phyloP scores from a whole-genome alignment of 2,797 vertebrate species.

The Okamejei kenojei region DNA sequence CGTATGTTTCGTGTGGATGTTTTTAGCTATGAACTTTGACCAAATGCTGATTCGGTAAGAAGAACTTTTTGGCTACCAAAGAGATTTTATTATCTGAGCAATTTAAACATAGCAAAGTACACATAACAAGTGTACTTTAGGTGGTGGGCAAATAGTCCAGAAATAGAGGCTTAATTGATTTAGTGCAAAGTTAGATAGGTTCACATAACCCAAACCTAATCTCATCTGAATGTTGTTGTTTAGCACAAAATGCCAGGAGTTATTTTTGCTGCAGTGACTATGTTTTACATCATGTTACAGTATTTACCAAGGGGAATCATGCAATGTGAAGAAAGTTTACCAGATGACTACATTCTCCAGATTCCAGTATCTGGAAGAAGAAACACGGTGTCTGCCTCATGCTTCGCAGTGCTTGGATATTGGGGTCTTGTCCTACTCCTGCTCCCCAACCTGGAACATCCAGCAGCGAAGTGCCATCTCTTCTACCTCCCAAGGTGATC shows the following conservation, averaged over 20 bases:
- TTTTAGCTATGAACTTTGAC: background rate
- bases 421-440: no score
- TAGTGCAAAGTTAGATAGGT: background rate
- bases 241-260: background rate
- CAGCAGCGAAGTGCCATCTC: no score
- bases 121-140: background rate
- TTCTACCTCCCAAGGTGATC: no score
- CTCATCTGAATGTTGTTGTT: constrained; percentile 8
- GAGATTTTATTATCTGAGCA: constrained; percentile 7
- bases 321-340: background rate
- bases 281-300: background rate
- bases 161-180: constrained; percentile 15
- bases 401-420: no score
- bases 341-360: background rate
- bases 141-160: background rate
- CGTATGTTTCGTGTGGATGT: background rate
- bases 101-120: constrained; percentile 34
- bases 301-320: background rate
- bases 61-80: constrained; percentile 3
- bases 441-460: no score
- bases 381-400: no score
- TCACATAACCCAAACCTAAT: constrained; percentile 3
- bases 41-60: background rate
- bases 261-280: background rate
- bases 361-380: background rate